Evolutionary conservation across 53 echinoderm and acorn worm genomes (phyloP), one percentile per base, ranked within the genome.

Genomic region (Paracentrotus lividus): DNA sequence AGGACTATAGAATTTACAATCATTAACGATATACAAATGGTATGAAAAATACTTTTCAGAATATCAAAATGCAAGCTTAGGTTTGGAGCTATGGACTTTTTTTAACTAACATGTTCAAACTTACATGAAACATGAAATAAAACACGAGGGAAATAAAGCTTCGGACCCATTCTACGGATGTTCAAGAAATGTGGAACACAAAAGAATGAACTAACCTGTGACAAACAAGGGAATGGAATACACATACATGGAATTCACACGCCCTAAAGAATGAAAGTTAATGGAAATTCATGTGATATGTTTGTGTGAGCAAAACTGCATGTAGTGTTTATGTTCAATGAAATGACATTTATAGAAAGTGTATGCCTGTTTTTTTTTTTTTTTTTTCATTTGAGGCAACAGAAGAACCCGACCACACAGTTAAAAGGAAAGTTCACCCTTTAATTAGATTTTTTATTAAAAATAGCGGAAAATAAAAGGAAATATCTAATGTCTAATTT

Each of bases 41-140:
- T 65, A 89, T 89, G 89, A 89, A 89, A 89, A 89, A 89, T 64
- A 44, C 61, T 40, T 33, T 89, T 89, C 12, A 16, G 45, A 8
- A 64, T 61, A 64, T 89, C 89, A 89, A 89, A 89, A 61, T 56
- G 61, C 60, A 89, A 89, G 64, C 89, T 52, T 89, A 89, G 44
- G 55, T 56, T 55, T 55, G 86, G 38, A 56, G 56, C 56, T 56
- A 55, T 55, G 56, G 86, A 3, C 38, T 72, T 36, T 40, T 18
- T 72, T 72, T 6, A 72, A 1, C 21, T 72, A 18, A 13, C 18
- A 20, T 20, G 38, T 72, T 42, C 36, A 72, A 40, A 72, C 72
- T 40, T 18, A 72, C 12, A 20, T 72, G 36, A 16, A 40, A 72
- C 18, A 20, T 18, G 7, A 40, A 20, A 32, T 5, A 72, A 8